Percentiles rank a stretch among this genome's conserved stretches.
These are phyloP conservation scores for Cecropterus lyciades DNA, from an alignment of 1,140 invertebrate species.

Conservation along the genomic window DNA sequence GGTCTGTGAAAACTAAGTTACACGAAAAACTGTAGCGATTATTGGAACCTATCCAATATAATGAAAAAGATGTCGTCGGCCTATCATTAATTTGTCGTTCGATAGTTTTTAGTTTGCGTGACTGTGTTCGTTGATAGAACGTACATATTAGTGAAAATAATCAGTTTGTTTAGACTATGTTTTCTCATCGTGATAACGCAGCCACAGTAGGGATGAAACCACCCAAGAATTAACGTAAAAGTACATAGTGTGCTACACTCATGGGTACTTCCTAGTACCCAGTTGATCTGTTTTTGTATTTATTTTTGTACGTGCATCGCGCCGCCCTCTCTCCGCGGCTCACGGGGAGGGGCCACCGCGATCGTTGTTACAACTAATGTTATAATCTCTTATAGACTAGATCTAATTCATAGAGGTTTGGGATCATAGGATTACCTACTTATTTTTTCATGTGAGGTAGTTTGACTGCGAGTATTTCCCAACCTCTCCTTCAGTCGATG, in stretches of 20 bases:
- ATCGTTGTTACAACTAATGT: constrained; percentile 53
- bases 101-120: too few species aligned
- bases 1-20: too few species aligned
- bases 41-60: too few species aligned
- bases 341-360: constrained; percentile 51
- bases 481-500: constrained; percentile 44
- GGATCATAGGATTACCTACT: constrained; percentile 36
- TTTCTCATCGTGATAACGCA: constrained; percentile 34
- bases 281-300: constrained; percentile 51
- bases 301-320: constrained; percentile 67
- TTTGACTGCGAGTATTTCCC: constrained; percentile 42
- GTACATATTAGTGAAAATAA: too few species aligned
- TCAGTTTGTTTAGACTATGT: too few species aligned
- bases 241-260: not conserved
- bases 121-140: too few species aligned
- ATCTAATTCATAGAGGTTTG: constrained; percentile 44
- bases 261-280: not conserved
- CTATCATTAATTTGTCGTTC: too few species aligned
- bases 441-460: constrained; percentile 40
- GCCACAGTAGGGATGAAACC: not conserved
- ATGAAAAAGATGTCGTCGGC: too few species aligned
- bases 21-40: too few species aligned
- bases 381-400: constrained; percentile 42
- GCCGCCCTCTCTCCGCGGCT: constrained; percentile 56
- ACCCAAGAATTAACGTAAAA: constrained; percentile 1